Base-by-base conservation (phyloP, 2,888 invertebrate genomes). In the Hemithea aestivaria region DNA sequence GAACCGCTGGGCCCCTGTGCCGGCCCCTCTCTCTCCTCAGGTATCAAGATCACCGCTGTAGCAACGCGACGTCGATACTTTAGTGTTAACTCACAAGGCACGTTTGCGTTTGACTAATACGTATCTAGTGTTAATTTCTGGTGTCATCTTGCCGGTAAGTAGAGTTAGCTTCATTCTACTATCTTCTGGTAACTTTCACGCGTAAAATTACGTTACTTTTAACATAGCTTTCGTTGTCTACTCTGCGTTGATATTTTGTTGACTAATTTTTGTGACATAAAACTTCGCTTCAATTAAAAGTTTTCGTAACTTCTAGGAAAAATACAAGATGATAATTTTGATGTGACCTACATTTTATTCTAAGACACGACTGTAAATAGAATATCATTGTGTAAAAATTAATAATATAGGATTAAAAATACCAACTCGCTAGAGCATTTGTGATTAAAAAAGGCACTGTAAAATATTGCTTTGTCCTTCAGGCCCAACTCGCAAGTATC, bases 1-100 rank as follows among this genome's bases (percentile, higher is more conserved):
- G 66, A 73, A 60, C 62, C 87, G 87, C 57, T 88, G 87, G 87
- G 84, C 82, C 48, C 85, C 87, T 24, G 87, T 87, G 46, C 77
- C 80, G 53, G 79, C 82, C 51, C 84, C 84, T 51, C 71, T 73
- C 56, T 85, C 87, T 58, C 85, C 85, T 46, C 85, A 87, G 85
- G 87, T 85, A 85, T 53, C 59, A 38, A 45, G 56, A 65, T 47
- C 57, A 48, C 57, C 54, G 40, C 48, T 46, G 45, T 61, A 56
- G 49, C 50, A 56, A 55, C 59, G 57, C 48, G 23, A 11, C 32
- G 42, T 21, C 62, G 58, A 58, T 61, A 56, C 51, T 53, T 46
- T 53, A 48, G 5, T 16, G 3, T 16, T 16, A 16, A 66, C 53
- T 56, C 47, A 56, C 48, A 61, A 46, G 58, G 62, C 65, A 63